Evolutionary conservation across 2,797 vertebrate genomes (phyloP), one percentile per base, ranked within the genome.

Genomic region (Centroberyx gerrardi): DNA sequence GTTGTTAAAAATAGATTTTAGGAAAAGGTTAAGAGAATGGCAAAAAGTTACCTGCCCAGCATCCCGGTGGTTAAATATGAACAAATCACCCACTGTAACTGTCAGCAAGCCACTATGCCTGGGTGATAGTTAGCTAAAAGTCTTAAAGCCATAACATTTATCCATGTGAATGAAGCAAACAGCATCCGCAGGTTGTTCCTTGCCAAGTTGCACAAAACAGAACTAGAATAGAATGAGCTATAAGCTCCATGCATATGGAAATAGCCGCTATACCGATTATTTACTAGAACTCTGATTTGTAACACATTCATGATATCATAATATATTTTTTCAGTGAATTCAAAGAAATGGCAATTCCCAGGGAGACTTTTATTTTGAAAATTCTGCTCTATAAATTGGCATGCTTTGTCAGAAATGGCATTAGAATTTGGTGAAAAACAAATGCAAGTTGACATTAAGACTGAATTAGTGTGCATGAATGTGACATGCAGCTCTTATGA

Each of bases 231-330:
- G 42, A 64, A 31, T 55, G 48, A 8, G 40, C 58, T 73, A 6
- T 73, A 82, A 83, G 80, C 72, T 22, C 6, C 51, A 70, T 79
- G 80, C 68, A 28, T 4, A 62, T 67, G 70, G 69, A 54, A 22
- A 9, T 6, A 72, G 65, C 72, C 76, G 22, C 67, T n/a, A 58
- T 61, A 75, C 31, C 72, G 54, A 38, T 58, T 58, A 42, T 63
- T 54, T 52, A 72, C 36, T 38, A 36, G 18, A 76, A 72, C 59
- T 77, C 62, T 59, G 74, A 69, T 67, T 81, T 65, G 55, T 75
- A 73, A 85, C 72, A 46, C 2, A n/a, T 18, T 44, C 46, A 69
- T 14, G 48, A 62, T 51, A 60, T 12, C 29, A 0, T 0, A 22
- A 22, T 22, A 22, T 7, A 67, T 48, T n/a, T 58, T 62, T 12